phyloP scores from a whole-genome alignment of 2,797 vertebrate genomes.

The Xiphophorus birchmanni region DNA sequence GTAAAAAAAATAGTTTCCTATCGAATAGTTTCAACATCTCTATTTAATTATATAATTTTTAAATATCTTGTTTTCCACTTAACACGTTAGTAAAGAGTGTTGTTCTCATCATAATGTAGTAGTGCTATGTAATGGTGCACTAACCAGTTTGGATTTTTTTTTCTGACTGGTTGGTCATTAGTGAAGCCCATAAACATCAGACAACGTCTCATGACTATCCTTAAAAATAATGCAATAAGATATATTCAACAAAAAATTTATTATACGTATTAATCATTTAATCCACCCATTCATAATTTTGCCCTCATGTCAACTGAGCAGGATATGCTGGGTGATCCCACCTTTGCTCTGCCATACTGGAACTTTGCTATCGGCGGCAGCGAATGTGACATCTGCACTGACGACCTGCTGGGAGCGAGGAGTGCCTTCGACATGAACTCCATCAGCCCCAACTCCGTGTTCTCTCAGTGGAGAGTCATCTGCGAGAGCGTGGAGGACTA shows the following conservation, averaged over 20 bases:
- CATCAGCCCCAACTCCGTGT: conserved; percentile 91
- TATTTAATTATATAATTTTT: background rate
- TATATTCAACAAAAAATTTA: background rate
- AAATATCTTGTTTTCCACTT: background rate
- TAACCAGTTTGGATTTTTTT: background rate
- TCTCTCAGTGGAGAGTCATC: conserved; percentile 92
- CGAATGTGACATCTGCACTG: conserved; percentile 91
- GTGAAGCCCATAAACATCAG: background rate
- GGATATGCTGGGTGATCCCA: conserved; percentile 90
- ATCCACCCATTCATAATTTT: background rate
- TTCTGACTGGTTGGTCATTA: background rate
- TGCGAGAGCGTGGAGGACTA: conserved; percentile 94
- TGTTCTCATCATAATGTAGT: background rate
- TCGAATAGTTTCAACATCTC: background rate
- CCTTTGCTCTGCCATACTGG: conserved; percentile 95
- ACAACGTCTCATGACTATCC: background rate
- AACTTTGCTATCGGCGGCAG: conserved; percentile 94
- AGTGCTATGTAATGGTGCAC: background rate
- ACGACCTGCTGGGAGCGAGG: conserved; percentile 92
- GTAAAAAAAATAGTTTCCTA: background rate
- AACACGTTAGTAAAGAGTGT: background rate
- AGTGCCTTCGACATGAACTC: conserved; percentile 87
- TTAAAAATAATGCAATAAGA: background rate
- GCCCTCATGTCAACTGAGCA: conserved; percentile 46
- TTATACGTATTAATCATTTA: background rate